Percentiles rank a stretch among this genome's conserved stretches.
Evolutionary conservation across 2,888 invertebrate genomes (phyloP).

Genomic region (Pogonocherus hispidulus): DNA sequence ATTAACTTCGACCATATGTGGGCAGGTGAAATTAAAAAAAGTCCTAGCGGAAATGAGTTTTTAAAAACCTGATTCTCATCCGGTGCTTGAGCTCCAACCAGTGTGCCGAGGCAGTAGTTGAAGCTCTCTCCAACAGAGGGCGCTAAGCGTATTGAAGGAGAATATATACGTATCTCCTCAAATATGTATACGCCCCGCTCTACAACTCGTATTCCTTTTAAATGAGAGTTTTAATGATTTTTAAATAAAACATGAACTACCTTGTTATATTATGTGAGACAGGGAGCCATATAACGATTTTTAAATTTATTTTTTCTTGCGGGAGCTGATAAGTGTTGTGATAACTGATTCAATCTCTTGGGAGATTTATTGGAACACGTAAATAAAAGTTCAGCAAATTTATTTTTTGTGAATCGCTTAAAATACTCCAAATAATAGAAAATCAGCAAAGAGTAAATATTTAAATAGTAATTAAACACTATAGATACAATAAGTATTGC

Average conservation of each 20-base stretch:
- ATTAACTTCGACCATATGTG: conserved; percentile 39
- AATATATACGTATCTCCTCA: conserved; percentile 33
- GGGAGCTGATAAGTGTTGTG: too few species aligned
- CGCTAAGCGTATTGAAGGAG: conserved; percentile 31
- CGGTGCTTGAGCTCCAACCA: conserved; percentile 42
- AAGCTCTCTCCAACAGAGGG: conserved; percentile 43
- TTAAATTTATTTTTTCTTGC: conserved; percentile 28
- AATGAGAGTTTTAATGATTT: conserved; percentile 55
- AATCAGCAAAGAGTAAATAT: too few species aligned
- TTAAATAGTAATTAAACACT: too few species aligned
- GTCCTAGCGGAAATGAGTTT: conserved; percentile 56
- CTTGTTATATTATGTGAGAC: conserved; percentile 31
- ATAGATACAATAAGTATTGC: too few species aligned
- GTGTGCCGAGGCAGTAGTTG: conserved; percentile 32
- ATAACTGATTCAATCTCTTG: too few species aligned
- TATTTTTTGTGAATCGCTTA: too few species aligned
- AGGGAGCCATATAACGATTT: conserved; percentile 32
- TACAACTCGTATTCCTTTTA: conserved; percentile 46
- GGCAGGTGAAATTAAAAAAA: conserved; percentile 44
- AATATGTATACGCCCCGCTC: conserved; percentile 50
- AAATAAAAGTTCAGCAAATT: too few species aligned
- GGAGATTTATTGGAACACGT: too few species aligned
- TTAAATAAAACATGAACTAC: conserved; percentile 53
- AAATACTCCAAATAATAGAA: too few species aligned
- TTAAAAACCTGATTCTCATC: conserved; percentile 57